Conservation (phyloP, 2,888 invertebrate genomes). For the Phyto melanocephala region DNA sequence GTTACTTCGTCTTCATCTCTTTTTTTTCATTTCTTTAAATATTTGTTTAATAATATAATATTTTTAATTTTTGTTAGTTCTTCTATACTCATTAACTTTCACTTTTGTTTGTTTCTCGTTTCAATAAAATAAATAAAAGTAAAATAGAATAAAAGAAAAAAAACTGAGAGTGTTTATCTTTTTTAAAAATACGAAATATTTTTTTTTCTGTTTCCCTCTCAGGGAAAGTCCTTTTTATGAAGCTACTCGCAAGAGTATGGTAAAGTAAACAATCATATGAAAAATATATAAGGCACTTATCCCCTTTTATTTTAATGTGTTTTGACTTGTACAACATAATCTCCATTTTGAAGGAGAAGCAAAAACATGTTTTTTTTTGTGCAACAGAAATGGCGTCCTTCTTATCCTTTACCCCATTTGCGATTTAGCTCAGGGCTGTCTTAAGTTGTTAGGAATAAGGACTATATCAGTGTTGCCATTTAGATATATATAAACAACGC, state of each 20-base stretch:
- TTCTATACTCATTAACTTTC: constrained; percentile 46
- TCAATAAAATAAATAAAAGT: constrained; percentile 24
- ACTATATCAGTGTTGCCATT: background rate
- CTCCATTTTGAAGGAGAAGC: constrained; percentile 27
- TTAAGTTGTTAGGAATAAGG: constrained; percentile 25
- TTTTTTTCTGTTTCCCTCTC: background rate
- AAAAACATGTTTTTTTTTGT: constrained; percentile 22
- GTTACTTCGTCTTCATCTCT: too few relatives aligned
- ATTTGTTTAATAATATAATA: background rate
- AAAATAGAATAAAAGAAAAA: constrained; percentile 8
- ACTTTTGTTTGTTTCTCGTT: constrained; percentile 47
- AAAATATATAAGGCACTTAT: constrained; percentile 44
- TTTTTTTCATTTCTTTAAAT: background rate
- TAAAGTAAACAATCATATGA: constrained; percentile 46
- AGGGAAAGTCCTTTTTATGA: constrained; percentile 1
- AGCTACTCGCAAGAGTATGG: constrained; percentile 10
- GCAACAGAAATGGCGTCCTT: background rate
- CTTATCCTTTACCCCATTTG: constrained; percentile 49
- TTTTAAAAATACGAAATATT: background rate
- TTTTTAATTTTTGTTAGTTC: background rate
- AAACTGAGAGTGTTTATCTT: constrained; percentile 38
- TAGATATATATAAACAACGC: too few relatives aligned
- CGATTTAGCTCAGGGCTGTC: constrained; percentile 29
- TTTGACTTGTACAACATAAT: constrained; percentile 32
- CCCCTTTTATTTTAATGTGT: constrained; percentile 21